Evolutionary conservation across 92 coral and sea anemone genomes (phyloP).

Genomic region (Nematostella vectensis): DNA sequence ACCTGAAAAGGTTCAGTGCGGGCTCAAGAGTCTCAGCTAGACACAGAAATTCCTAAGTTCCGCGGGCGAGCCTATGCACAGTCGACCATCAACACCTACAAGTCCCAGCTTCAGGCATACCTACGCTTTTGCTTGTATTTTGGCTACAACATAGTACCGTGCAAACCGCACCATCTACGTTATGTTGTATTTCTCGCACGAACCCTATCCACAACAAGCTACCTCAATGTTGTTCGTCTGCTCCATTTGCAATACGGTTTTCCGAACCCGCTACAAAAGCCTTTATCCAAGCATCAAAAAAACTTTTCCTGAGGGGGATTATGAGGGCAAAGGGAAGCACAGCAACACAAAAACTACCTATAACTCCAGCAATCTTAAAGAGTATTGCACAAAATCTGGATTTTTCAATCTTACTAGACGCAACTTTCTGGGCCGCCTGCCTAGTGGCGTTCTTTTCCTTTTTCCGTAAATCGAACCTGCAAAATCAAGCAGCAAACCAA

Average conservation of each 20-base stretch:
- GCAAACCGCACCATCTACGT: constrained; percentile 9
- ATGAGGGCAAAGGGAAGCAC: constrained; percentile 10
- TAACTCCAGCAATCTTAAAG: constrained; percentile 21
- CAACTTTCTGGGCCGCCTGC: constrained; percentile 48
- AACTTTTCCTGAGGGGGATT: constrained; percentile 22
- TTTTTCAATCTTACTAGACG: constrained; percentile 13
- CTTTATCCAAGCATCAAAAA: constrained; percentile 16
- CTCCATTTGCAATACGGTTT: constrained; percentile 21
- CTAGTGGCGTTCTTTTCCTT: constrained; percentile 36
- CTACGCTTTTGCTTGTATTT: constrained; percentile 29
- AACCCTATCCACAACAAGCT: constrained; percentile 22
- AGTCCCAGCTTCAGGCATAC: constrained; percentile 19
- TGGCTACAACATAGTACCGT: constrained; percentile 24
- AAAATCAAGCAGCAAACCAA: not conserved
- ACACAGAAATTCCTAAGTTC: not conserved
- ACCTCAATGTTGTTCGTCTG: constrained; percentile 31
- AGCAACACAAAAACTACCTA: constrained; percentile 32
- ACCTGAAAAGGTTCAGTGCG: not conserved
- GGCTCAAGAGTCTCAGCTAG: constrained; percentile 1
- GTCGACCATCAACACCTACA: constrained; percentile 1
- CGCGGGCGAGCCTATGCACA: constrained; percentile 4
- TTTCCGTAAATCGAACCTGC: constrained; percentile 33
- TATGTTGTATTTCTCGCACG: constrained; percentile 35
- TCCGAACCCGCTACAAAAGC: constrained; percentile 23
- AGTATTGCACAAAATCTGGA: constrained; percentile 9